Conservation (phyloP, 2,113 vertebrate species). For the Pachyramphus minor region DNA sequence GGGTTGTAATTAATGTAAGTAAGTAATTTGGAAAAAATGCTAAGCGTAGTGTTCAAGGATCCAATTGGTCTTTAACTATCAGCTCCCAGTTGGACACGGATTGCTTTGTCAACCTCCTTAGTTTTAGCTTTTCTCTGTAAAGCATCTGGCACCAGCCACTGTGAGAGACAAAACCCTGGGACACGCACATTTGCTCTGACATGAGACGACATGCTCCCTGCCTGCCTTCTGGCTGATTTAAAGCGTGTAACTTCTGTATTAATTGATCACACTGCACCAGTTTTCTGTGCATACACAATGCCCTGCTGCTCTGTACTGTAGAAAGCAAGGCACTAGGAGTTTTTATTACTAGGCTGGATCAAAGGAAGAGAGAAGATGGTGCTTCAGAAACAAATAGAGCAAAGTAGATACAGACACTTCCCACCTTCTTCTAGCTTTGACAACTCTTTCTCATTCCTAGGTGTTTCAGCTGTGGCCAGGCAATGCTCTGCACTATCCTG, state of each 20-base stretch:
- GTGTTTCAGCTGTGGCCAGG: not conserved
- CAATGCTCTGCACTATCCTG: not conserved
- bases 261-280: not conserved
- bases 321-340: not conserved
- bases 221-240: not conserved
- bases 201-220: rapidly evolving
- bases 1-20: not conserved
- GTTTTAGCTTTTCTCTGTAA: not conserved
- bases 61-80: not conserved
- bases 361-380: not conserved
- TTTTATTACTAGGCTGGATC: not conserved
- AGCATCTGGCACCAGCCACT: not conserved
- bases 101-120: not conserved
- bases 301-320: not conserved
- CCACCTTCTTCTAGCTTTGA: not conserved
- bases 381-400: not conserved
- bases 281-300: rapidly evolving
- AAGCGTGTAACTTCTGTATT: not conserved
- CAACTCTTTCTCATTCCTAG: not conserved
- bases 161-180: not conserved
- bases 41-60: not conserved
- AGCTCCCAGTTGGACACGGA: not conserved
- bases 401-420: not conserved
- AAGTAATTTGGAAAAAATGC: not conserved
- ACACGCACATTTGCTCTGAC: not conserved